Base-by-base conservation (phyloP, 2,113 vertebrate genomes). In the Tragelaphus strepsiceros region DNA sequence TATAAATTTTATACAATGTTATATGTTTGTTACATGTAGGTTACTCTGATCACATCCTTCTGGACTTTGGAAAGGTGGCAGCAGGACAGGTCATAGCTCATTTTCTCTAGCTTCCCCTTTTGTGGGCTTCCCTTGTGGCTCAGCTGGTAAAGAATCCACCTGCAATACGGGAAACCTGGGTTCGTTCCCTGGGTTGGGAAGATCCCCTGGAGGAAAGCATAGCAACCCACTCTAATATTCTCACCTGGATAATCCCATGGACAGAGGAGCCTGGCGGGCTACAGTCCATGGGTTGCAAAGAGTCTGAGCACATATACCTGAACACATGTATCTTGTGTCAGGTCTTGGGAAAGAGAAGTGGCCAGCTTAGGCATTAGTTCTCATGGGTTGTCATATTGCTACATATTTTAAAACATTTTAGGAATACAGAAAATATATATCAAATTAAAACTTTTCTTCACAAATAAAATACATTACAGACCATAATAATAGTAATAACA, bases 381-480 rank as follows among this genome's bases (percentile, higher is more conserved):
- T 96, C 64, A 92, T 7, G 30, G 21, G 3, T 32, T 84, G 16
- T 46, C 30, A 64, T 61, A 61, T 67, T 82, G 13, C 17, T 91
- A 67, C 26, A 90, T 9, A 30, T 77, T 91, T 97, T 56, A 51
- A 94, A 61, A 80, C 12, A 19, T 93, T 94, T 97, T 77, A 77
- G 21, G 56, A 83, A 95, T 28, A 9, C 54, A 94, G 49, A 94
- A 88, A 88, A 88, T 81, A 28, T 94, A 82, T 26, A 91, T 64
- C 21, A 92, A 82, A 94, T 78, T 83, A 86, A 96, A 96, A 96
- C 28, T 92, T 85, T 32, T 91, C n/a, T 39, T 82, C 30, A 77
- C 54, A 94, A 71, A 74, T 26, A 96, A 96, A 82, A 95, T 13
- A 84, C 28, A 92, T 61, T 74, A 43, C 2, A 90, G 22, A 88